Base-by-base conservation (phyloP, 2,113 vertebrate genomes). In the Ornithorhynchus anatinus region DNA sequence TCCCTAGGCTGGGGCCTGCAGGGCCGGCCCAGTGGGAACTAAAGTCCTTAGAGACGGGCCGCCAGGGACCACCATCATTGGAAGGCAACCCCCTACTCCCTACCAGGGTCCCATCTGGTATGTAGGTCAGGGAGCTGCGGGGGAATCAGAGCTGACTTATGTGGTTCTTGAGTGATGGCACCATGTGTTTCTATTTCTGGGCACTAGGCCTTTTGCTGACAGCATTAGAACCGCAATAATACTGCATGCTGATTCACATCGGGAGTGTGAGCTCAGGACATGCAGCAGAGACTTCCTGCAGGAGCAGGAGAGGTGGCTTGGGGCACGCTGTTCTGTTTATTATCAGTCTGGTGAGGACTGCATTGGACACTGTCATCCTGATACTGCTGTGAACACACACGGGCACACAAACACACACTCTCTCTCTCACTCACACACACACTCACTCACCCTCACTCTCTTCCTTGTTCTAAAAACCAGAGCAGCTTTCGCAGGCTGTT, bases 121-220 rank as follows among this genome's bases (percentile, higher is more conserved):
- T 88, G 80, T 82, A 63, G 87, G 86, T 84, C 82, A 82, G 62
- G 65, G 52, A 39, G 63, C 43, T 22, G 67, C 37, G 20, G 58
- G 39, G 82, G 72, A 69, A 29, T 3, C 35, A 20, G 72, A 39
- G 36, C 0, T 0, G 38, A 57, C 51, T 40, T 36, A 45, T 13
- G 31, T 17, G 72, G 54, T 52, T 74, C 73, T 69, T 69, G 85
- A 77, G 77, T 62, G 57, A 44, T 15, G 3, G 86, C 43, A 11
- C 66, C 45, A 33, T 48, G 75, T 79, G 85, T 38, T 7, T 40
- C 39, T 80, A 74, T 23, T 86, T 60, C 57, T 52, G 84, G 53
- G 68, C n/a, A 32, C 29, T 23, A 54, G 54, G 69, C 40, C 5
- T 25, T 25, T 31, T 31, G 63, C 84, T 74, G 84, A 86, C 45